A percentile compares a stretch with the other conserved stretches of the same genome.
Conservation (phyloP, 2,113 vertebrate species). For the Taxidea taxus region DNA sequence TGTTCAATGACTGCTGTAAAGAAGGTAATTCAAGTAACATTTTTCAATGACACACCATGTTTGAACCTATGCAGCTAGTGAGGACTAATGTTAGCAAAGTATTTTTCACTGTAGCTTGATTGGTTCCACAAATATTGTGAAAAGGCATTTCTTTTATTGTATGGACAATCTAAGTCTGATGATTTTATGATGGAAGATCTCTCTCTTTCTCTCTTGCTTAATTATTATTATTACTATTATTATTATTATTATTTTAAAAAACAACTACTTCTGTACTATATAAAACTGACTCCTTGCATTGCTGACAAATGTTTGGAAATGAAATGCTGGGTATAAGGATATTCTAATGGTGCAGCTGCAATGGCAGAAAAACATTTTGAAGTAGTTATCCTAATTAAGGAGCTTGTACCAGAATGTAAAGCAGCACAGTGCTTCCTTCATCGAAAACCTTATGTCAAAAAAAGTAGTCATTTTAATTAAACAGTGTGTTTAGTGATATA, state of each 20-base stretch:
- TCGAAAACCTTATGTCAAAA: background rate
- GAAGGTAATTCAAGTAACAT: background rate
- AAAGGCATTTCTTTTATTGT: background rate
- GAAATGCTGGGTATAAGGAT: background rate
- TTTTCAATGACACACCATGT: background rate
- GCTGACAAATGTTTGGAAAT: background rate
- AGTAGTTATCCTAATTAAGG: background rate
- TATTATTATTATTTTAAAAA: background rate
- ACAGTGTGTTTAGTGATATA: background rate
- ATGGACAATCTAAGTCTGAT: background rate
- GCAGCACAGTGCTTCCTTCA: background rate
- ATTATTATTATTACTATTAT: background rate
- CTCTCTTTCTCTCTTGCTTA: background rate
- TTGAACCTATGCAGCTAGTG: background rate
- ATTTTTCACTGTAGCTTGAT: background rate
- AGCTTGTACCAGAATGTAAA: background rate
- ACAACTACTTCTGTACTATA: background rate
- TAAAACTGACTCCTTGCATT: background rate
- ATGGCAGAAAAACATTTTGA: background rate
- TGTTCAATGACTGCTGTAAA: background rate
- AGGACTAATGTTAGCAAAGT: background rate
- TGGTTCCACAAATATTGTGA: background rate
- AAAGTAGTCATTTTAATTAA: background rate
- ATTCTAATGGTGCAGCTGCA: background rate
- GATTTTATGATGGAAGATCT: background rate